phyloP scores from a whole-genome alignment of 2,888 invertebrate species.

The Hydropsyche betteni region DNA sequence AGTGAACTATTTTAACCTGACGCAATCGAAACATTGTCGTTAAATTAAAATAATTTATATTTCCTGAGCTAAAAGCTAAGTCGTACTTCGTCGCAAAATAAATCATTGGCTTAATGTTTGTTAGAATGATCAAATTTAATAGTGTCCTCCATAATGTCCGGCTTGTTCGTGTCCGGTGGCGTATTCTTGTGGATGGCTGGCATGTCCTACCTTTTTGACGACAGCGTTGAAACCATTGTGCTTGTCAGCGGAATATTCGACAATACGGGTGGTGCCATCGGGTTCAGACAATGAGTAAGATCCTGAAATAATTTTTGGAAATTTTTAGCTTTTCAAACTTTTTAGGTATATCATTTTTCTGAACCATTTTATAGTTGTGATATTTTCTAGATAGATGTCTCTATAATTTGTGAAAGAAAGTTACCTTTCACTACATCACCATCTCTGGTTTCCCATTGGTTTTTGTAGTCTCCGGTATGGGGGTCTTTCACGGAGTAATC shows the following conservation, averaged over 20 bases:
- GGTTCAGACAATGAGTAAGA: slow-evolving; percentile 65
- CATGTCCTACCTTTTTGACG: slow-evolving; percentile 63
- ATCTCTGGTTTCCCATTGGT: slow-evolving; percentile 69
- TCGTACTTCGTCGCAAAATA: neutral
- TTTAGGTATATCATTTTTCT: no score
- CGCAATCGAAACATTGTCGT: neutral
- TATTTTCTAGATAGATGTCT: no score
- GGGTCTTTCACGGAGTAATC: slow-evolving; percentile 72
- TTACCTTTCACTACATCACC: slow-evolving; percentile 70
- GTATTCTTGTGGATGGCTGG: slow-evolving; percentile 62
- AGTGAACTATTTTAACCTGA: slow-evolving; percentile 4
- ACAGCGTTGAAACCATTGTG: slow-evolving; percentile 64
- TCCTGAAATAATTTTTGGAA: slow-evolving; percentile 55
- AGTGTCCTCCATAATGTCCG: slow-evolving; percentile 58
- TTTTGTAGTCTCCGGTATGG: slow-evolving; percentile 70
- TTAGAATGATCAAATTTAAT: slow-evolving; percentile 58
- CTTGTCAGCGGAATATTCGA: slow-evolving; percentile 65
- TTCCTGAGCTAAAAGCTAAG: neutral
- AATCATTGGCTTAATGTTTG: slow-evolving; percentile 16
- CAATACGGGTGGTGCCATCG: slow-evolving; percentile 64
- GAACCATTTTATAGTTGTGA: no score
- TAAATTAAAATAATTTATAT: slow-evolving; percentile 7
- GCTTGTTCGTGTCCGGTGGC: slow-evolving; percentile 55
- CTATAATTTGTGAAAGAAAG: neutral
- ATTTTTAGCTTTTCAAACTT: neutral